These are phyloP conservation scores for Halcyon senegalensis DNA, from an alignment of 2,113 vertebrate species.

Conservation along the genomic window DNA sequence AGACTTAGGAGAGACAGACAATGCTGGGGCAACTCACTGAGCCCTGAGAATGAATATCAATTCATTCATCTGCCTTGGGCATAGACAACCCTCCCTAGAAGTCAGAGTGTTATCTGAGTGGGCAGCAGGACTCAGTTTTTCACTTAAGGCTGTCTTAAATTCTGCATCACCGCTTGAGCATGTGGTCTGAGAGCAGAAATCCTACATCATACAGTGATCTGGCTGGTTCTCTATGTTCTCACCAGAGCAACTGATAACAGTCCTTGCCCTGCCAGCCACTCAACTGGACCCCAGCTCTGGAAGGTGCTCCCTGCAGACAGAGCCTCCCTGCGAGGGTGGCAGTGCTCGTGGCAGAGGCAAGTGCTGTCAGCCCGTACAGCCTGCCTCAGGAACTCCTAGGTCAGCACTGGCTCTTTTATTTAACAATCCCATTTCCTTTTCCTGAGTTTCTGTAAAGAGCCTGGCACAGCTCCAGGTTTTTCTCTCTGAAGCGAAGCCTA, in stretches of 20 bases:
- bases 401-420: neutral
- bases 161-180: accelerated
- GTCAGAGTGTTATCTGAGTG: neutral
- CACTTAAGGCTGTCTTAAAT: neutral
- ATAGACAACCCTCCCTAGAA: neutral
- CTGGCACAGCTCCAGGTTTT: neutral
- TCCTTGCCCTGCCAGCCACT: neutral
- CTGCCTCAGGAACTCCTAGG: neutral
- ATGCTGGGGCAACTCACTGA: neutral
- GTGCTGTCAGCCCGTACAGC: accelerated
- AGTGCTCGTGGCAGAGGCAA: accelerated
- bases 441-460: constrained; percentile 40
- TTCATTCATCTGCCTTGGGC: neutral
- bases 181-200: neutral
- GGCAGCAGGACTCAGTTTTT: neutral
- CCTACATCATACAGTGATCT: accelerated
- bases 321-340: accelerated
- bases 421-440: constrained; percentile 59
- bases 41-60: neutral
- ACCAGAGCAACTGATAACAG: neutral
- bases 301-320: neutral
- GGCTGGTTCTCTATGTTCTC: neutral
- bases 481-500: neutral
- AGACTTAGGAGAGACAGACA: neutral
- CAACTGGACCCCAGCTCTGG: neutral